Percentiles rank a stretch among this genome's conserved stretches.
Evolutionary conservation across 1,140 invertebrate species (phyloP).

Genomic region (Cydia pomonella): DNA sequence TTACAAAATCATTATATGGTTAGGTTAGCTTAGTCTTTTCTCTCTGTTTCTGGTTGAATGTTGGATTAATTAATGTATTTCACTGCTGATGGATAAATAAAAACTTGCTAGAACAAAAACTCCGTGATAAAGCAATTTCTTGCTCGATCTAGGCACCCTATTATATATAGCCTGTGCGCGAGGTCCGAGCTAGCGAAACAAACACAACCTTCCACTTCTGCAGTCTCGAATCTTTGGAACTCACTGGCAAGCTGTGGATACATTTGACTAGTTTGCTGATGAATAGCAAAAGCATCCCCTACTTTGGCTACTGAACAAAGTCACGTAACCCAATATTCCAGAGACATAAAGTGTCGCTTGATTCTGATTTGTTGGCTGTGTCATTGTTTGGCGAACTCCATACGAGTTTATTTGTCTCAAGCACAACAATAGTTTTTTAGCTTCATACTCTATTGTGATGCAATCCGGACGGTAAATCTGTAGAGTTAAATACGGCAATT

Average conservation of each 20-base stretch:
- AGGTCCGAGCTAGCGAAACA: no score
- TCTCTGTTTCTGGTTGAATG: not conserved
- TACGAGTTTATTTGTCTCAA: slow-evolving; percentile 34
- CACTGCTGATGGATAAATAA: not conserved
- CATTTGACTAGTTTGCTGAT: no score
- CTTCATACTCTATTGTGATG: slow-evolving; percentile 54
- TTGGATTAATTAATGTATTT: not conserved
- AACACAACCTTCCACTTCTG: no score
- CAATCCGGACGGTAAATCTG: slow-evolving; percentile 57
- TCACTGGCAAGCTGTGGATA: no score
- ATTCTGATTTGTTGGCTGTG: not conserved
- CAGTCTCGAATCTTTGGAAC: no score
- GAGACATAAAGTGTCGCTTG: not conserved
- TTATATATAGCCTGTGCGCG: no score
- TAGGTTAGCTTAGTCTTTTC: not conserved
- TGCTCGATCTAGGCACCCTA: no score
- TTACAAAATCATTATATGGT: slow-evolving; percentile 13
- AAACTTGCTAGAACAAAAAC: not conserved
- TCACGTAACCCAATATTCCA: slow-evolving; percentile 9
- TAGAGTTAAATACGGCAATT: slow-evolving; percentile 68
- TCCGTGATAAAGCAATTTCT: no score
- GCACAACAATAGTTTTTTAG: slow-evolving; percentile 49
- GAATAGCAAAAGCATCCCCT: no score
- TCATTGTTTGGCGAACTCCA: slow-evolving; percentile 16
- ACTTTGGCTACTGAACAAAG: slow-evolving; percentile 31